Percentiles rank a stretch among this genome's conserved stretches.
Evolutionary conservation across 2,797 vertebrate genomes (phyloP).

Genomic region (Anguilla megastoma): DNA sequence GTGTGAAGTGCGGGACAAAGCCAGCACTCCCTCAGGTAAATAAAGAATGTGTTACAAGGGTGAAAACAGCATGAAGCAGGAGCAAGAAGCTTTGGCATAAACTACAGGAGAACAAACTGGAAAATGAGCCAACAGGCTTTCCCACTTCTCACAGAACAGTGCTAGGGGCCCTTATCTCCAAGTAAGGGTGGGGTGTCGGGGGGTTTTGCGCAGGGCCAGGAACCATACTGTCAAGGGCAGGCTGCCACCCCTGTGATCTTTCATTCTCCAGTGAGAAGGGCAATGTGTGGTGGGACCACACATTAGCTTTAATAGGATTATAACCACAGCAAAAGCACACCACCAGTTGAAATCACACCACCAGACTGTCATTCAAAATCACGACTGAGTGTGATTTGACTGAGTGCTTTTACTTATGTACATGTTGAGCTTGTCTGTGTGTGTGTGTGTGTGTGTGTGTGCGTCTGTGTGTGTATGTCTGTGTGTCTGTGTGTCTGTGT

Average conservation of each 20-base stretch:
- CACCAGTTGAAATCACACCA: not conserved
- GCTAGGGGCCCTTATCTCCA: not conserved
- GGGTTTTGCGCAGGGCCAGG: not conserved
- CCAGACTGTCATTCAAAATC: not conserved
- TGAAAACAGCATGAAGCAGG: not conserved
- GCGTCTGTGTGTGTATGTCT: not conserved
- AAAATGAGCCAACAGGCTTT: not conserved
- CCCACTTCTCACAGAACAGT: not conserved
- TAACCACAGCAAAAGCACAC: not conserved
- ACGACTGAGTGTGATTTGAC: too few relatives aligned
- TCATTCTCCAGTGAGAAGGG: not conserved
- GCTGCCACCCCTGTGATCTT: not conserved
- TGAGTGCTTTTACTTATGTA: too few relatives aligned
- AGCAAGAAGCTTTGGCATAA: not conserved
- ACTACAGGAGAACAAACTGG: not conserved
- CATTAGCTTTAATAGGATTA: not conserved
- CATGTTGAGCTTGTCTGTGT: not conserved
- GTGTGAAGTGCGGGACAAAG: not conserved
- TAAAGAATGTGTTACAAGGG: not conserved
- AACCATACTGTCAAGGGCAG: not conserved
- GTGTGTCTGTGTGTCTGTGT: not conserved
- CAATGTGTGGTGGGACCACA: not conserved
- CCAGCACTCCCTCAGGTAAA: slow-evolving; percentile 2
- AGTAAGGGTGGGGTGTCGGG: not conserved
- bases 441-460: not conserved